Percentiles rank a stretch among this genome's conserved stretches.
phyloP scores from a whole-genome alignment of 2,113 vertebrate genomes.

The Oenanthe oenanthe region DNA sequence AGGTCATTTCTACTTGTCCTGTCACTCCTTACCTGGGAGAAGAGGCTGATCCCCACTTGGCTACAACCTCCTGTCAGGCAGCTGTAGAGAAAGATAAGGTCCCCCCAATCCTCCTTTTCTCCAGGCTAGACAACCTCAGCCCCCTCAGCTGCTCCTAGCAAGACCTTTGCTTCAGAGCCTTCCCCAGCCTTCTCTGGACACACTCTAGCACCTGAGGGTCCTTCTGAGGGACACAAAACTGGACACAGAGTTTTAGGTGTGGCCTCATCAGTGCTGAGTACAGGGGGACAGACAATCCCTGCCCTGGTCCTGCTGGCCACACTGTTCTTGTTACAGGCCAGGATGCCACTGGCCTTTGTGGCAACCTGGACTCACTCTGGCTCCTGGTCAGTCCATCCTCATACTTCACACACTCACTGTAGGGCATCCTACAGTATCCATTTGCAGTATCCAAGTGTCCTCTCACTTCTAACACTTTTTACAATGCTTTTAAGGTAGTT shows the following conservation, averaged over 20 bases:
- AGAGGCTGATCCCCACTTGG: not conserved
- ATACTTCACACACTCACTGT: not conserved
- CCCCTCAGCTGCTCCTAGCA: not conserved
- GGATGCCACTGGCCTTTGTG: not conserved
- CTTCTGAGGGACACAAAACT: not conserved
- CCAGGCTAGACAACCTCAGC: not conserved
- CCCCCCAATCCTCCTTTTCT: rapidly evolving
- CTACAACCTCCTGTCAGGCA: not conserved
- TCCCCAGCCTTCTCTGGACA: not conserved
- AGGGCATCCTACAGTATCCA: not conserved
- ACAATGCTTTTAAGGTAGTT: not conserved
- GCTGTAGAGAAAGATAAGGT: rapidly evolving
- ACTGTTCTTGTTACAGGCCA: not conserved
- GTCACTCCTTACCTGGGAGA: not conserved
- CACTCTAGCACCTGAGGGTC: not conserved
- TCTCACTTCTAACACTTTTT: not conserved
- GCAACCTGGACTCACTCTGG: not conserved
- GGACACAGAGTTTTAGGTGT: not conserved
- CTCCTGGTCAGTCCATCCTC: not conserved
- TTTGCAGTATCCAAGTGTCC: not conserved
- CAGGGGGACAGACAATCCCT: not conserved
- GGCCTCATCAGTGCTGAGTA: not conserved
- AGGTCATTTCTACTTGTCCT: not conserved
- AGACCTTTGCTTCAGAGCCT: not conserved
- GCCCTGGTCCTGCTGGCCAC: not conserved